Base-by-base conservation (phyloP, 2,888 invertebrate species). In the Andrena hattorfiana region DNA sequence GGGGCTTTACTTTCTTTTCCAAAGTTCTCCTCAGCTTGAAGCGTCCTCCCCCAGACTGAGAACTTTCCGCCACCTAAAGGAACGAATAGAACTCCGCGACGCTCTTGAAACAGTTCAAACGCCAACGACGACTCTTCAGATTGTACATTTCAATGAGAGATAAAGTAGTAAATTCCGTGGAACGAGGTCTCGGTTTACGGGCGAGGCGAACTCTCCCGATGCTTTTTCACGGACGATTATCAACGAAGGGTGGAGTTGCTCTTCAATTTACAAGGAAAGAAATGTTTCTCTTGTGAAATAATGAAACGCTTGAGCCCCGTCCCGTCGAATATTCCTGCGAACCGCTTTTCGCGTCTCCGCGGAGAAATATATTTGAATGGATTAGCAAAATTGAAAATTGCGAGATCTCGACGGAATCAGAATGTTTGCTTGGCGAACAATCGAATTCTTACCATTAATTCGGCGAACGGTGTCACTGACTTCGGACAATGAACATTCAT, bases 1-100 rank as follows among this genome's bases (percentile, higher is more conserved):
- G 26, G 54, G 49, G 70, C 84, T 85, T 84, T 85, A 81, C 74
- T 68, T 77, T 83, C 85, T 42, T 78, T 77, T 54, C 76, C 23
- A 56, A 70, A 70, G 49, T 51, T 59, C 64, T 68, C 63, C 77
- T 72, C 62, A 70, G 56, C 51, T 73, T 56, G 28, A 73, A 77
- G 7, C 35, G 35, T 51, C 42, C 1, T n/a, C 42, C 10, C 10
- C 42, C 42, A 42, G 42, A 16, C 30, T 16, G 59, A 16, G 16
- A 69, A 74, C 49, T 71, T 70, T 81, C 42, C 59, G 56, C 32
- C 28, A 13, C 16, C 49, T 6, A 20, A 16, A 30, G 26, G 56
- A 70, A 49, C 49, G 51, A 63, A 59, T 59, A 4, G 28, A 59
- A 32, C 13, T 51, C n/a, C n/a, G 32, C 26, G 13, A 75, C 28